Conservation (phyloP, 2,797 vertebrate species). For the Pseudochirops corinnae region DNA sequence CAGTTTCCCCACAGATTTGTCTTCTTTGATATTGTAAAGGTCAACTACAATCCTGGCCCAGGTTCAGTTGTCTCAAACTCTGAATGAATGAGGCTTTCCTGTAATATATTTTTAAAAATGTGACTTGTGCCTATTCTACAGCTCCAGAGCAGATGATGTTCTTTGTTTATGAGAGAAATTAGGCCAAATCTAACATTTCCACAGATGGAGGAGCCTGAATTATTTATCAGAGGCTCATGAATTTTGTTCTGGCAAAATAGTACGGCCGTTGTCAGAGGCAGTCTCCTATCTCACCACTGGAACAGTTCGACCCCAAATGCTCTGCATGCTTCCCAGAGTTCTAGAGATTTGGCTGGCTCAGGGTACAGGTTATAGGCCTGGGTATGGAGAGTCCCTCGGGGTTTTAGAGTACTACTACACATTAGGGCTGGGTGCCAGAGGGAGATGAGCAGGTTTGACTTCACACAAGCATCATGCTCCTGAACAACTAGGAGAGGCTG, state of each 20-base stretch:
- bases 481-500: neutral
- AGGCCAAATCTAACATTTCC: constrained; percentile 88
- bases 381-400: neutral
- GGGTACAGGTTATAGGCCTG: neutral
- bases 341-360: constrained; percentile 26
- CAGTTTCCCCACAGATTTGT: neutral
- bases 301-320: constrained; percentile 76
- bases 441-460: neutral
- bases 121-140: constrained; percentile 76
- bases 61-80: neutral
- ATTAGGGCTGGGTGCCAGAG: neutral
- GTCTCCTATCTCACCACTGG: constrained; percentile 83
- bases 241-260: constrained; percentile 85
- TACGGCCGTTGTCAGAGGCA: constrained; percentile 79
- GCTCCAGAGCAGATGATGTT: constrained; percentile 85
- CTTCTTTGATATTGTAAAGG: neutral
- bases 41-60: neutral
- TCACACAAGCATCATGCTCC: neutral
- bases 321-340: constrained; percentile 51
- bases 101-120: constrained; percentile 60
- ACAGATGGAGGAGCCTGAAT: constrained; percentile 88
- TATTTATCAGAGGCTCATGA: constrained; percentile 87
- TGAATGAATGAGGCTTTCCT: neutral
- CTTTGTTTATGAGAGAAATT: constrained; percentile 88
- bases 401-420: neutral